Evolutionary conservation across 2,888 invertebrate genomes (phyloP).

Genomic region (Rosalia funebris): DNA sequence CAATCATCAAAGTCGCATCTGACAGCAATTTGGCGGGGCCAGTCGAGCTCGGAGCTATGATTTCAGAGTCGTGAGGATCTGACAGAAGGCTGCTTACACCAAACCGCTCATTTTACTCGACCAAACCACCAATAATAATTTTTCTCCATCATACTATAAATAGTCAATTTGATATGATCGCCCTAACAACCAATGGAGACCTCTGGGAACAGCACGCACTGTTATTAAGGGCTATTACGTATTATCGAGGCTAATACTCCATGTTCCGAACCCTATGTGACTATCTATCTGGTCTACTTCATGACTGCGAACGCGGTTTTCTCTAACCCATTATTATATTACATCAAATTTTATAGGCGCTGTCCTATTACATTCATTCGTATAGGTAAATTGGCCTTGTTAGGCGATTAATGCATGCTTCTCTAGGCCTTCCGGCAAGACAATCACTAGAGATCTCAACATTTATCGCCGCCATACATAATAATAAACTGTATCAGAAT

Average conservation of each 20-base stretch:
- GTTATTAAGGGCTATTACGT: slow-evolving; percentile 65
- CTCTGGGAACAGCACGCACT: slow-evolving; percentile 60
- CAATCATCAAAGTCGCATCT: slow-evolving; percentile 63
- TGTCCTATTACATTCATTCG: slow-evolving; percentile 27
- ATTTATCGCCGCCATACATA: slow-evolving; percentile 26
- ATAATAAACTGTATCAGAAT: slow-evolving; percentile 29
- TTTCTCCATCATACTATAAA: slow-evolving; percentile 64
- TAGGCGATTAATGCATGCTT: slow-evolving; percentile 17
- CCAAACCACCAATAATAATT: slow-evolving; percentile 64
- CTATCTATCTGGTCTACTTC: slow-evolving; percentile 60
- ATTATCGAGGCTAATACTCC: slow-evolving; percentile 64
- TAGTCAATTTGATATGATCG: slow-evolving; percentile 64
- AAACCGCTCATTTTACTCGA: slow-evolving; percentile 60
- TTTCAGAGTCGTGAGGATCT: slow-evolving; percentile 59
- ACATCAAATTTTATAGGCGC: slow-evolving; percentile 56
- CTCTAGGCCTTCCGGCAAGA: slow-evolving; percentile 26
- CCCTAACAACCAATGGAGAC: slow-evolving; percentile 60
- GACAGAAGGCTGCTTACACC: slow-evolving; percentile 52
- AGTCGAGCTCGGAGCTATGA: slow-evolving; percentile 56
- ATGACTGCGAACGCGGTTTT: slow-evolving; percentile 47
- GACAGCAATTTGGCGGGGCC: slow-evolving; percentile 57
- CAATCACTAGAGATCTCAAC: slow-evolving; percentile 27
- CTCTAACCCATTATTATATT: slow-evolving; percentile 60
- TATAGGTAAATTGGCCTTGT: slow-evolving; percentile 25
- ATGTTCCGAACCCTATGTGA: slow-evolving; percentile 48